These are phyloP conservation scores for Rhizomys pruinosus DNA, from an alignment of 2,113 vertebrate genomes.

Conservation along the genomic window DNA sequence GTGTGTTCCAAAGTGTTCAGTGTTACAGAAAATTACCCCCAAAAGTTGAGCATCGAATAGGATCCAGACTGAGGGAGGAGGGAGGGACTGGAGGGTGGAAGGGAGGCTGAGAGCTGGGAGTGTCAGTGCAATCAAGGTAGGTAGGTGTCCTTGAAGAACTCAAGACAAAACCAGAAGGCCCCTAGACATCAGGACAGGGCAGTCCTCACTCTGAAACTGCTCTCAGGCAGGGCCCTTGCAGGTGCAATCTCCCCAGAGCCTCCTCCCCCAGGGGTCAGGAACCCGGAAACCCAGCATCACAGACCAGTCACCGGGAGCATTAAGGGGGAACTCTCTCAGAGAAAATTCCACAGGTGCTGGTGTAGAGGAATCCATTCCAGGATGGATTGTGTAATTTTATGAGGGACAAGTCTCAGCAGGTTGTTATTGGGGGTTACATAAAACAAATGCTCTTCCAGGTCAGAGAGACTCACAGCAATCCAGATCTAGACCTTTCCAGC, in stretches of 20 bases:
- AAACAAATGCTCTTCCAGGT: constrained; percentile 7
- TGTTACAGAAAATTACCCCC: not conserved
- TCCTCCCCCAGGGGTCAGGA: not conserved
- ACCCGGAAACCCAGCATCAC: not conserved
- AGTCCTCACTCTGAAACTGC: not conserved
- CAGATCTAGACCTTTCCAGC: not conserved
- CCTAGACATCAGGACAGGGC: not conserved
- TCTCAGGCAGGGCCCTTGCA: not conserved
- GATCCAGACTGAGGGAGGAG: not conserved
- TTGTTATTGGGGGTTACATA: not conserved
- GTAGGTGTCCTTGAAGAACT: not conserved
- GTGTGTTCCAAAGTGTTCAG: not conserved
- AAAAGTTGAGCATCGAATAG: not conserved
- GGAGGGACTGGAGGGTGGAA: not conserved
- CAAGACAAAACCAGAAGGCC: not conserved
- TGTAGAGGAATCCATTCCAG: constrained; percentile 5
- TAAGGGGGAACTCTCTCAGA: not conserved
- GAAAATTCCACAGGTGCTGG: constrained; percentile 5
- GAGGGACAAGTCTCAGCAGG: constrained; percentile 45
- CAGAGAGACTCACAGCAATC: not conserved
- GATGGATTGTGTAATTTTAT: not conserved
- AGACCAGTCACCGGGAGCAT: not conserved
- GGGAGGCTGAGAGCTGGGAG: not conserved
- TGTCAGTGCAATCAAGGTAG: not conserved
- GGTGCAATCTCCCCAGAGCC: not conserved